Percentiles rank a stretch among this genome's conserved stretches.
Evolutionary conservation across 2,113 vertebrate species (phyloP).

Genomic region (Lagopus leucura): DNA sequence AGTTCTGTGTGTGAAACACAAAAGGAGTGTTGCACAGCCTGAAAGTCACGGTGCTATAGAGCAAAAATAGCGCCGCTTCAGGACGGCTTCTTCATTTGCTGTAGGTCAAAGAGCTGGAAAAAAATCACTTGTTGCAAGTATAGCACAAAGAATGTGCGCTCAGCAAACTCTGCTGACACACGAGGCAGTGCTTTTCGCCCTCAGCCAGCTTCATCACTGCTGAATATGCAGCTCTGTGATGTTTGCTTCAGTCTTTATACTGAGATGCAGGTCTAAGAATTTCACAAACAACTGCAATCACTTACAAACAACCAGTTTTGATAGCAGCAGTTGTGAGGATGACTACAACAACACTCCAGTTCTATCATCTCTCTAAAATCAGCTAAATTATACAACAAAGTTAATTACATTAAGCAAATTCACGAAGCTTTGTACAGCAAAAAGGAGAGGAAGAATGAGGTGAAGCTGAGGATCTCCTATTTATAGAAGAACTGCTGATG

Average conservation of each 20-base stretch:
- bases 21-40: background rate
- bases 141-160: background rate
- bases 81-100: background rate
- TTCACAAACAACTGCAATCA: background rate
- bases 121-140: fast-evolving
- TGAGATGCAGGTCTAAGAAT: background rate
- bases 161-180: background rate
- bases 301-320: background rate
- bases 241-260: background rate
- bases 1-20: background rate
- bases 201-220: background rate
- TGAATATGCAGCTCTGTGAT: background rate
- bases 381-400: background rate
- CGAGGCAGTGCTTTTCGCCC: background rate
- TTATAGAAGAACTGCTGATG: background rate
- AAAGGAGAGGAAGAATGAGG: background rate
- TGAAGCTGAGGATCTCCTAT: background rate
- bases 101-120: background rate
- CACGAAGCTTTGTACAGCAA: background rate
- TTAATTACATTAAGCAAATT: background rate
- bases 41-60: background rate
- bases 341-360: background rate
- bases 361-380: background rate
- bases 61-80: background rate
- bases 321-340: background rate